Evolutionary conservation across 1,140 invertebrate genomes (phyloP), one percentile per base, ranked within the genome.

Genomic region (Lucilia sericata): DNA sequence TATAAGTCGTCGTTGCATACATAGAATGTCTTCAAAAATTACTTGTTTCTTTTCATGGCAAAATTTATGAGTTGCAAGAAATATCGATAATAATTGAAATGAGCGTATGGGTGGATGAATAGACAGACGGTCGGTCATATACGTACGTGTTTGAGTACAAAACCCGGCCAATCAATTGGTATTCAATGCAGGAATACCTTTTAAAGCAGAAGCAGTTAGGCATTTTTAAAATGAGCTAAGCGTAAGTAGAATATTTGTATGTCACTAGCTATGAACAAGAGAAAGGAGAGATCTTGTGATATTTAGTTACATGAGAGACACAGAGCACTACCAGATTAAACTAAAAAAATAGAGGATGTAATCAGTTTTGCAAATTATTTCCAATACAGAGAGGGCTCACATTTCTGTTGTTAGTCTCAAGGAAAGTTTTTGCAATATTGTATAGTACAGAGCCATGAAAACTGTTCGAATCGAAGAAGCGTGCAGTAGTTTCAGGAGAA

Each of bases 61-160:
- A 49, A 80, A 80, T 51, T 49, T 80, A 25, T 80, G 76, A 80
- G 42, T 80, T 80, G 42, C 19, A 80, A 80, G 42, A 49, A 21
- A 21, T 21, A 49, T 80, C 42, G 42, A 51, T 51, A 51, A 10
- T 76, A 19, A 80, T 80, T 51, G 76, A 42, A 80, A 80, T 4
- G 9, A 19, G 42, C 2, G 76, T 80, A 49, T 80, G 76, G 30
- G 42, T 34, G 34, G 75, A 42, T 34, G 17, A 47, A 78, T 12
- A n/a, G 34, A 42, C 5, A 7, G 14, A 75, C 4, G 10, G 34
- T 34, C 14, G 55, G n/a, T 60, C 55, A 60, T 60, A 14, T 14
- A n/a, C 55, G 14, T 60, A 60, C 55, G 55, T 60, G 55, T 60
- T n/a, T 60, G 55, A 60, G 65, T 70, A 70, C 65, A 70, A 70